Base-by-base conservation (phyloP, 2,888 invertebrate genomes). In the Acheta domesticus region DNA sequence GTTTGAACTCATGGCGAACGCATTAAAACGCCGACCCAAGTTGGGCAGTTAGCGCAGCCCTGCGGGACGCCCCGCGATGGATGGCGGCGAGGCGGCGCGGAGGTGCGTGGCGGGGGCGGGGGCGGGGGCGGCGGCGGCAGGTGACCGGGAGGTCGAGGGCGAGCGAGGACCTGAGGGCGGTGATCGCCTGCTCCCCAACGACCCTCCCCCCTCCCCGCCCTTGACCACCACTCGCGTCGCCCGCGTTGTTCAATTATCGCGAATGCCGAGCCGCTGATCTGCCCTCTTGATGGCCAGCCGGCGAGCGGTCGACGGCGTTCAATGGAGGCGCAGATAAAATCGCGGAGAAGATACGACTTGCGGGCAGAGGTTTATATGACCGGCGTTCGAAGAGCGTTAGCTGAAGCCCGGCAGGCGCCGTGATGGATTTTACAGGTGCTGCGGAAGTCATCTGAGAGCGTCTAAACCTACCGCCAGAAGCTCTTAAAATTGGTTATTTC, bases 201-300 rank as follows among this genome's bases (percentile, higher is more conserved):
- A 3, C 2, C 21, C 76, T 11, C 36, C 36, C 36, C 76, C 36
- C 14, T 36, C 21, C 11, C 76, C 48, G 19, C 36, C n/a, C 76
- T 8, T 12, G 3, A 19, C 48, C 12, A 11, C 36, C 76, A 2
- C 76, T 16, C 23, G 23, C 21, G 76, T 48, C 36, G 36, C 76
- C 36, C 76, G 36, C 19, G 48, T n/a, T 48, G 48, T 76, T 36
- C 76, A 48, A 48, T 76, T 76, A 76, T 48, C 76, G 48, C 48
- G 76, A 76, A 48, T 76, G 48, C 36, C 48, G 36, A 19, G 76
- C 36, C 19, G 19, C 48, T 48, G 48, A 23, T 36, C n/a, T 76
- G 36, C 76, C 76, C 36, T 76, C n/a, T 76, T 76, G 48, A 23
- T 36, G 36, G 48, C 48, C 76, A 76, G 76, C 20, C n/a, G 76